Base-by-base conservation (phyloP, 2,797 vertebrate species). In the Schizopygopsis malacanthus region DNA sequence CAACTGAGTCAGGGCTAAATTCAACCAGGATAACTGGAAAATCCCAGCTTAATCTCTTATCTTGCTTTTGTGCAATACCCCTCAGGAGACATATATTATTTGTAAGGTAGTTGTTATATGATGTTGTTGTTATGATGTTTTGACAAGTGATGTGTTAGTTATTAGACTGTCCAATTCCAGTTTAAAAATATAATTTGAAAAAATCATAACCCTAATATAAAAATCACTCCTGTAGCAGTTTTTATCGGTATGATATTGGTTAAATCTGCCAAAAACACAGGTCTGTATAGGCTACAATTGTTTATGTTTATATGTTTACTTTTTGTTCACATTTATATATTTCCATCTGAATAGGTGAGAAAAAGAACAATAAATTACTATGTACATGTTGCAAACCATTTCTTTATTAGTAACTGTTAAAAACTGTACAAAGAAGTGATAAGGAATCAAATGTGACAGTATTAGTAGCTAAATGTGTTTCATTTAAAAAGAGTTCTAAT, bases 361-460 rank as follows among this genome's bases (percentile, higher is more conserved):
- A 20, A 50, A 4, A 37, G 25, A 63, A 45, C 20, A 69, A 73
- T 22, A 4, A 7, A 25, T 8, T 8, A 63, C 11, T 37, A 28
- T 39, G 37, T 10, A 59, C n/a, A 18, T 22, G 16, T 63, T 45
- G 5, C 43, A 50, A 83, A 79, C 18, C 37, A 56, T 67, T 59
- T 43, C 8, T 87, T 87, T 86, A 84, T 86, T 87, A 86, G 75
- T 84, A 75, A 86, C 11, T 45, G 81, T 86, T 79, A 82, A 79
- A 86, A 82, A 2, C 22, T 70, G 54, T 79, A 87, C 70, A 87
- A 8, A 73, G 25, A 80, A 25, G 37, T 75, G 4, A 77, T 33
- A 78, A 72, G 54, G 20, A 76, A 18, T 84, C 45, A 88, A 79
- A 84, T 47, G 25, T 11, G 25, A 81, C 78, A 75, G 33, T 54